Conservation (phyloP, 2,888 invertebrate species). For the Dryadula phaetusa region DNA sequence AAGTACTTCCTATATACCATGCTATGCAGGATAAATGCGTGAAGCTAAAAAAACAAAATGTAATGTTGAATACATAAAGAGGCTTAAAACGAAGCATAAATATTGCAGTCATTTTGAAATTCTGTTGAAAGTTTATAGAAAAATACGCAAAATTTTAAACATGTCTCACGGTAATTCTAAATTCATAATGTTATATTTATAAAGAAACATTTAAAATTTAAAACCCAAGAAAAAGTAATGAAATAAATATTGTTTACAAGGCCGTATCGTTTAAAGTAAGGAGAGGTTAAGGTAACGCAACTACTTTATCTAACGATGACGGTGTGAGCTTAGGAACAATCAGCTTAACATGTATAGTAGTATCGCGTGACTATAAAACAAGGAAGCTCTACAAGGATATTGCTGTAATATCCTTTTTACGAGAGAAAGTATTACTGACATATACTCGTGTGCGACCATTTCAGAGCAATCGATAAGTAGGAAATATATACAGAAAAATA, state of each 20-base stretch:
- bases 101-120: too few relatives aligned
- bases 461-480: slow-evolving; percentile 37
- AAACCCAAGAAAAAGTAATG: background rate
- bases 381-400: slow-evolving; percentile 15
- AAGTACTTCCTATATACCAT: too few relatives aligned
- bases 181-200: too few relatives aligned
- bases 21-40: too few relatives aligned
- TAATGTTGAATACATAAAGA: too few relatives aligned
- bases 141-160: too few relatives aligned
- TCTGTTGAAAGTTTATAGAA: too few relatives aligned
- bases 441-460: slow-evolving; percentile 25
- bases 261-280: too few relatives aligned
- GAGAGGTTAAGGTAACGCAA: background rate
- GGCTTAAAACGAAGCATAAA: too few relatives aligned
- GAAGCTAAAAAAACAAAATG: too few relatives aligned
- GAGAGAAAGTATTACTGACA: slow-evolving; percentile 2
- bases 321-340: background rate
- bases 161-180: too few relatives aligned
- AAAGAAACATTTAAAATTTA: too few relatives aligned
- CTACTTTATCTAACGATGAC: background rate
- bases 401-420: background rate
- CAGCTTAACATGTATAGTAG: background rate
- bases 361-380: slow-evolving; percentile 2
- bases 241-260: background rate
- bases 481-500: slow-evolving; percentile 52